Conservation (phyloP, 2,113 vertebrate species). For the Natator depressus region DNA sequence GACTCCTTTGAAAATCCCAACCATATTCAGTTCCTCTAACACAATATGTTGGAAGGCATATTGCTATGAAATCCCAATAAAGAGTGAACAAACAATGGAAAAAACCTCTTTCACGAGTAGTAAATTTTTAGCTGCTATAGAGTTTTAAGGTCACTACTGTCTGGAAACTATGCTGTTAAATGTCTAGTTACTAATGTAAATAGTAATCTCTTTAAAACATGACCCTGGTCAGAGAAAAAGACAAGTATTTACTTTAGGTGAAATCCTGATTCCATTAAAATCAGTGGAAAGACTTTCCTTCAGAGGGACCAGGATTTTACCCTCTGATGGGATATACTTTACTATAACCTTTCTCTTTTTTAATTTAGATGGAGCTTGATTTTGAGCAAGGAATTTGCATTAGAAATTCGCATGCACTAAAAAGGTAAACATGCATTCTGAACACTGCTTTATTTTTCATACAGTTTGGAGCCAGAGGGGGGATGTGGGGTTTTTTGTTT, state of each 20-base stretch:
- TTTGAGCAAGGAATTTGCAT: background rate
- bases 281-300: background rate
- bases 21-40: background rate
- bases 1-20: background rate
- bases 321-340: background rate
- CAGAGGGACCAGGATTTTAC: background rate
- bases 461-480: background rate
- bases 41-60: rapidly evolving
- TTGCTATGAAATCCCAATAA: background rate
- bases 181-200: rapidly evolving
- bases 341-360: background rate
- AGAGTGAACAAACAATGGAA: background rate
- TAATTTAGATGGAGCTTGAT: constrained; percentile 9
- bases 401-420: background rate
- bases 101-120: background rate
- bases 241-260: background rate
- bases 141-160: no score
- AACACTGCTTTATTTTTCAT: rapidly evolving
- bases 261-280: background rate
- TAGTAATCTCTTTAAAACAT: background rate
- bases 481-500: rapidly evolving
- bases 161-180: background rate
- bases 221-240: background rate
- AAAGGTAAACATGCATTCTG: constrained; percentile 36
- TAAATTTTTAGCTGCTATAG: rapidly evolving